Evolutionary conservation across 2,797 vertebrate species (phyloP), one percentile per base, ranked within the genome.

Genomic region (Zalophus californianus): DNA sequence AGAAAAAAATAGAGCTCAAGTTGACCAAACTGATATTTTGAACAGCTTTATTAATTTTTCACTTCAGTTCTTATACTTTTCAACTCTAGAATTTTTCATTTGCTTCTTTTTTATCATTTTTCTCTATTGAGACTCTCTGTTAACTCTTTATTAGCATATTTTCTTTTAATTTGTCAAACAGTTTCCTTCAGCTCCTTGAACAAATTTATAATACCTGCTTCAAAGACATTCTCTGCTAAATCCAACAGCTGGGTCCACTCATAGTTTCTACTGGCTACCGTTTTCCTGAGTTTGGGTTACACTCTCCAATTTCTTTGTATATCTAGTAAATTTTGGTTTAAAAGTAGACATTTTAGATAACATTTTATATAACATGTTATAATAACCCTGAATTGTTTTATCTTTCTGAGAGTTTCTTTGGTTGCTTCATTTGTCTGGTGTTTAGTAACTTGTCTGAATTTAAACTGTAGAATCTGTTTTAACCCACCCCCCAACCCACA

Each of bases 261-360:
- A 75, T 14, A 94, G 93, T 83, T 64, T 75, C 93, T 89, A 35
- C 64, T 89, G n/a, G 72, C 44, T 54, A 54, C 77, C 64, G 83
- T 64, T 62, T 52, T 62, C 54, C 85, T 64, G 60, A 68, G 29
- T 86, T 54, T 21, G 20, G 20, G n/a, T 62, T 89, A 83, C 7
- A 73, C 38, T 75, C 89, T 89, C 60, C 12, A 48, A 29, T 89
- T 75, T 83, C 35, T 84, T 84, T 66, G 23, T 52, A 44, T 85
- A 44, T 44, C 77, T 52, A 82, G 29, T 72, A 89, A 89, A 73
- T 82, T 73, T 89, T 89, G 48, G 44, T 54, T 82, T 60, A 89
- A 70, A 88, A 83, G 58, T 83, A 56, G 66, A 54, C 44, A 94
- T 56, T 84, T 83, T 25, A 56, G 23, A 48, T n/a, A 90, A 35